Evolutionary conservation across 1,140 invertebrate species (phyloP), one percentile per base, ranked within the genome.

Genomic region (Sitophilus oryzae): DNA sequence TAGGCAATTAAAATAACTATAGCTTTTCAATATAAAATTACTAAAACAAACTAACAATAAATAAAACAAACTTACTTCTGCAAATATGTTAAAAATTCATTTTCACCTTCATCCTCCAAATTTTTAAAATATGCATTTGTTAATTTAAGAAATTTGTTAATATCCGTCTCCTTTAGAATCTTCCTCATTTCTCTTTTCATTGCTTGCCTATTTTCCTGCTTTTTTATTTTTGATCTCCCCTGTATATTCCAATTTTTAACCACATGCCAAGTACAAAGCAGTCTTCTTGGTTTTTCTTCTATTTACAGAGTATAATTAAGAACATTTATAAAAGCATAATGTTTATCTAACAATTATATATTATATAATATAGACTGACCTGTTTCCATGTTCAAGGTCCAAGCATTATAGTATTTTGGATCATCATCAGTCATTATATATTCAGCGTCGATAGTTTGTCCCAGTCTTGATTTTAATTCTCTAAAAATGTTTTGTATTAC

Each of bases 21-120:
- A n/a, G n/a, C n/a, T n/a, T n/a, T n/a, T n/a, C n/a, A n/a, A n/a
- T n/a, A n/a, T n/a, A 49, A 37, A 40, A 40, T 14, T 40, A 42
- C 10, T 38, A 40, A 50, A 50, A 16, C 18, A 23, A 18, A 19
- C 23, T 54, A 42, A 14, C 16, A 46, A 40, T 37, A 43, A n/a
- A 41, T 38, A 34, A 30, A 30, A 6, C 11, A 6, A 6, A 5
- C 36, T 52, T 54, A 54, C 56, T 46, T 47, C 40, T 58, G 30
- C 15, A 54, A 40, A 54, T 58, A 55, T 38, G 47, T 54, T 36
- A 58, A 40, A 48, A 58, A 58, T 6, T 34, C 41, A 19, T 21
- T 20, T 58, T 58, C 56, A 20, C 42, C 37, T 16, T 14, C 51
- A 9, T 42, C 30, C 23, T 23, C 20, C 20, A 48, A 40, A 40